Conservation (phyloP, 2,113 vertebrate genomes). For the Ciconia boyciana region DNA sequence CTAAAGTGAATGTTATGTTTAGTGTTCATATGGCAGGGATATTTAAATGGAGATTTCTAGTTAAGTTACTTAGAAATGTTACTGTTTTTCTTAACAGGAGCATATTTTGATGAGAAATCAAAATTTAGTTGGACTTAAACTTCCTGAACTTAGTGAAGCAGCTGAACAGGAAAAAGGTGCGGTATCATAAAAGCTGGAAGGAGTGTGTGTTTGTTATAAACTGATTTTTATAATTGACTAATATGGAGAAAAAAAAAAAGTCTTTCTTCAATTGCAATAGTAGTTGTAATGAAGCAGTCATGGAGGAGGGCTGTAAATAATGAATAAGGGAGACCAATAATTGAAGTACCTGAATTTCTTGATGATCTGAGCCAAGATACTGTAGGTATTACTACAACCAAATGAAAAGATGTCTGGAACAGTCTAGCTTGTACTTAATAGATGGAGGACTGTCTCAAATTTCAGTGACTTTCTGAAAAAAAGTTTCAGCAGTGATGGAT, state of each 20-base stretch:
- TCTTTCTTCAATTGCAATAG: not conserved
- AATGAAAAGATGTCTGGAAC: not conserved
- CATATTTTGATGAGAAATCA: slow-evolving; percentile 94
- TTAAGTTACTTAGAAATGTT: not conserved
- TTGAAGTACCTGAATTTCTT: not conserved
- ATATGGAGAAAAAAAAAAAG: not conserved
- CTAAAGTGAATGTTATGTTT: not conserved
- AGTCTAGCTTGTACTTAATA: not conserved
- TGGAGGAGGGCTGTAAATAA: not conserved
- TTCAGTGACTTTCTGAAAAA: not conserved
- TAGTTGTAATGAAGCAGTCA: not conserved
- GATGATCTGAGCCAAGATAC: not conserved
- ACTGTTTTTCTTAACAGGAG: slow-evolving; percentile 77
- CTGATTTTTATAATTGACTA: not conserved
- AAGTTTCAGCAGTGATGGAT: not conserved
- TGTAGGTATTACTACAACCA: not conserved
- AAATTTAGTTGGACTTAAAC: slow-evolving; percentile 86
- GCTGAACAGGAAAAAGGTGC: slow-evolving; percentile 94
- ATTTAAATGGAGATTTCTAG: not conserved
- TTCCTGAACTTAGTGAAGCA: slow-evolving; percentile 92
- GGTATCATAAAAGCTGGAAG: not conserved
- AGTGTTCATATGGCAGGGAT: not conserved
- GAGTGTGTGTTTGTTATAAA: not conserved
- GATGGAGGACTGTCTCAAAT: not conserved
- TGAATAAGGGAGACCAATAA: not conserved